Evolutionary conservation across 2,113 vertebrate species (phyloP).

Genomic region (Otolemur garnettii): DNA sequence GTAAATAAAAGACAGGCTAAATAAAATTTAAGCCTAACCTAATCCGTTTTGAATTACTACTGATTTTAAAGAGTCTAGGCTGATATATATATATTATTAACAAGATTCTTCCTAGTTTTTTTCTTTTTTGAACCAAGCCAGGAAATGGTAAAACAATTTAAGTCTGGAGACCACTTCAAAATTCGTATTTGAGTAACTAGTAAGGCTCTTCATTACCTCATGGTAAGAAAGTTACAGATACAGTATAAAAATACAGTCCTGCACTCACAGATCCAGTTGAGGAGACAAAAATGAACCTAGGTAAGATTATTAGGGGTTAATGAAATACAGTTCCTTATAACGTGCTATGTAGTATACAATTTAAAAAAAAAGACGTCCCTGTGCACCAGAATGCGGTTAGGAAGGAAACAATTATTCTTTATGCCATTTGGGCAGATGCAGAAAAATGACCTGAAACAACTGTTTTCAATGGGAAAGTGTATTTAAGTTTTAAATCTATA

Average conservation of each 20-base stretch:
- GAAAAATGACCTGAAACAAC: not conserved
- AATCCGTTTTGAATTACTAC: not conserved
- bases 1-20: not conserved
- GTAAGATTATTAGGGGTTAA: not conserved
- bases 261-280: not conserved
- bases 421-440: not conserved
- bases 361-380: not conserved
- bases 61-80: not conserved
- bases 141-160: constrained; percentile 28
- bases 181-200: not conserved
- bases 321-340: not conserved
- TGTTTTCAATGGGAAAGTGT: not conserved
- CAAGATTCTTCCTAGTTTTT: constrained; percentile 31
- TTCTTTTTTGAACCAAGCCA: not conserved
- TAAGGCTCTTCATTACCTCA: constrained; percentile 7
- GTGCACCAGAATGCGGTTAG: not conserved
- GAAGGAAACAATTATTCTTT: not conserved
- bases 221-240: not conserved
- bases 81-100: constrained; percentile 14
- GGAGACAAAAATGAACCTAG: not conserved
- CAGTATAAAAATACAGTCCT: not conserved
- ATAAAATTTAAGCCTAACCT: not conserved
- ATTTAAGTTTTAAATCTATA: not conserved
- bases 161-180: constrained; percentile 45
- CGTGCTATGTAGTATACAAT: not conserved